These are phyloP conservation scores for Osmerus mordax DNA, from an alignment of 2,113 vertebrate genomes.

Conservation along the genomic window DNA sequence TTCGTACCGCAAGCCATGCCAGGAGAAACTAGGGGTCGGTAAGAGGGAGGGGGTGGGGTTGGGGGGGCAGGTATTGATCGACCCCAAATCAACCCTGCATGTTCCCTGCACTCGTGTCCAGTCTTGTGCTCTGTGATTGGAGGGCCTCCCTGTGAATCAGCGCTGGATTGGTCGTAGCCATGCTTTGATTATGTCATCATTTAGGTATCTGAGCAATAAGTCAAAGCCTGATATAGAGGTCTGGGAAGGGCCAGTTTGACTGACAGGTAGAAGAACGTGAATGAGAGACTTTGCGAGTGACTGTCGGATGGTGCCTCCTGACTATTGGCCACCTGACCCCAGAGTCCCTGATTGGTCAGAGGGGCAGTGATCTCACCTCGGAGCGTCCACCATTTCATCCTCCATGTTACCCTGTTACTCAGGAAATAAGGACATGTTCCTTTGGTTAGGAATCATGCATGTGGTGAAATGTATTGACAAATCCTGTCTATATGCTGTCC, in stretches of 20 bases:
- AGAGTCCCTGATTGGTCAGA: no score
- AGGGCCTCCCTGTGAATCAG: no score
- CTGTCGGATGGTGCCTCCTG: no score
- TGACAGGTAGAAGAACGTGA: no score
- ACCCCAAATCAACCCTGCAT: slow-evolving; percentile 70
- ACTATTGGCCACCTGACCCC: no score
- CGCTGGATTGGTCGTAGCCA: background rate
- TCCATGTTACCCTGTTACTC: background rate
- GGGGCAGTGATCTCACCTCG: no score
- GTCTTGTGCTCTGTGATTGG: slow-evolving; percentile 6
- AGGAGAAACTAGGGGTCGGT: slow-evolving; percentile 64
- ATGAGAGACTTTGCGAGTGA: no score
- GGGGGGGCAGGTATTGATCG: slow-evolving; percentile 72
- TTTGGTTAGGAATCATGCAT: no score
- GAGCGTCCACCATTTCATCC: no score
- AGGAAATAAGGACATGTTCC: background rate
- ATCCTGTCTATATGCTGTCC: background rate
- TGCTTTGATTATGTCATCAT: background rate
- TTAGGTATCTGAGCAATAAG: no score
- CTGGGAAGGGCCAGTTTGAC: no score
- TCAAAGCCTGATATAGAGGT: no score
- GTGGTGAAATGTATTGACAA: background rate
- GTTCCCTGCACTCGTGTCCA: slow-evolving; percentile 21
- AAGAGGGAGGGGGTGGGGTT: slow-evolving; percentile 31
- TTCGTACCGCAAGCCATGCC: slow-evolving; percentile 64